phyloP scores from a whole-genome alignment of 2,797 vertebrate species.

The Sebastes flavidus region DNA sequence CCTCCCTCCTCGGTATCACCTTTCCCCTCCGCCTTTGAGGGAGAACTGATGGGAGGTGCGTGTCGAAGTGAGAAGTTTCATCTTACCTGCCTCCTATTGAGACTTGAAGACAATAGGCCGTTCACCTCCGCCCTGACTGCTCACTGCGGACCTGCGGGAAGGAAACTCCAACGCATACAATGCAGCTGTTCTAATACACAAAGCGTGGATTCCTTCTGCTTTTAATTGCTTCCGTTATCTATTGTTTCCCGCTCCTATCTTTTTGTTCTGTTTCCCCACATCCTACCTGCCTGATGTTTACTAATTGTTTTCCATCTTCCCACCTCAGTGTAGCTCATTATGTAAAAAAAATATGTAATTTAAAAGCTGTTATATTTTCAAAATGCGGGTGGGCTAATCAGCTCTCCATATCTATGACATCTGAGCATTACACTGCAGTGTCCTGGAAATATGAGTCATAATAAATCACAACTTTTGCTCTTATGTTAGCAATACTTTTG shows the following conservation, averaged over 20 bases:
- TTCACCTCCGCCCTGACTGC: conserved; percentile 44
- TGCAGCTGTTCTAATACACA: conserved; percentile 35
- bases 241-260: conserved; percentile 30
- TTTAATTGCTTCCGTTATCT: conserved; percentile 67
- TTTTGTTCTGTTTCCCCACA: conserved; percentile 38
- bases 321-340: background rate
- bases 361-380: conserved; percentile 10
- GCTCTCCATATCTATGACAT: background rate
- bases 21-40: conserved; percentile 38
- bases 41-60: conserved; percentile 38
- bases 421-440: background rate
- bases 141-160: conserved; percentile 29
- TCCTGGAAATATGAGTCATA: background rate
- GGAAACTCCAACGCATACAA: conserved; percentile 45
- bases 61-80: conserved; percentile 53
- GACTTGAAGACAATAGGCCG: conserved; percentile 61
- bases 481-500: conserved; percentile 1
- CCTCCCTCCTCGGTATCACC: conserved; percentile 47
- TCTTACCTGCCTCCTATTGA: conserved; percentile 62
- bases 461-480: conserved; percentile 15
- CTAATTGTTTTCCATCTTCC: conserved; percentile 35
- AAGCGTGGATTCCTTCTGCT: conserved; percentile 20
- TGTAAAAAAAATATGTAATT: background rate
- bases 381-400: conserved; percentile 15
- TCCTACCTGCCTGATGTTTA: conserved; percentile 47